Conservation (phyloP, 2,113 vertebrate genomes). For the Seriola rivoliana region DNA sequence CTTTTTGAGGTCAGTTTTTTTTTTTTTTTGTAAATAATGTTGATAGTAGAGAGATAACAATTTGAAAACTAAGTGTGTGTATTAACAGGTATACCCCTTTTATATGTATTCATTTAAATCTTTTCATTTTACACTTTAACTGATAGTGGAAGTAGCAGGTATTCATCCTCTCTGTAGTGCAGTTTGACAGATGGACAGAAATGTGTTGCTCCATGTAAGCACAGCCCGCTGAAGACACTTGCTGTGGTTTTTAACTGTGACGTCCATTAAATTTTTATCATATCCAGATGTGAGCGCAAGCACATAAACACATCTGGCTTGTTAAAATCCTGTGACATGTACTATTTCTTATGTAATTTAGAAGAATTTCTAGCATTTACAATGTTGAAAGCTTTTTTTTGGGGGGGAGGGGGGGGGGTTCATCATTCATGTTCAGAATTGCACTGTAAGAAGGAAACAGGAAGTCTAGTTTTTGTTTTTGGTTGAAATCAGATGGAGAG, state of each 20-base stretch:
- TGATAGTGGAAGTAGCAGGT: neutral
- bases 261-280: conserved; percentile 11
- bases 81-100: neutral
- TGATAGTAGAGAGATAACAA: neutral
- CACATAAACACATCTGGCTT: conserved; percentile 22
- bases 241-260: neutral
- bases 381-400: neutral
- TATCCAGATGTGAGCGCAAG: conserved; percentile 4
- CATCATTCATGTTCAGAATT: neutral
- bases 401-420: neutral
- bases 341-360: neutral
- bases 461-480: neutral
- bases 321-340: neutral
- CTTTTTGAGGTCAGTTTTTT: neutral
- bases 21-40: neutral
- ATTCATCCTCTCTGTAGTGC: neutral
- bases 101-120: neutral
- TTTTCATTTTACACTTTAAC: neutral
- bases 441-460: neutral
- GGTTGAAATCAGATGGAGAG: neutral
- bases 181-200: conserved; percentile 9
- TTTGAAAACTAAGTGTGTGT: neutral
- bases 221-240: neutral
- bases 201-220: neutral
- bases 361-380: neutral